Conservation (phyloP, 2,797 vertebrate genomes). For the Melanogrammus aeglefinus region DNA sequence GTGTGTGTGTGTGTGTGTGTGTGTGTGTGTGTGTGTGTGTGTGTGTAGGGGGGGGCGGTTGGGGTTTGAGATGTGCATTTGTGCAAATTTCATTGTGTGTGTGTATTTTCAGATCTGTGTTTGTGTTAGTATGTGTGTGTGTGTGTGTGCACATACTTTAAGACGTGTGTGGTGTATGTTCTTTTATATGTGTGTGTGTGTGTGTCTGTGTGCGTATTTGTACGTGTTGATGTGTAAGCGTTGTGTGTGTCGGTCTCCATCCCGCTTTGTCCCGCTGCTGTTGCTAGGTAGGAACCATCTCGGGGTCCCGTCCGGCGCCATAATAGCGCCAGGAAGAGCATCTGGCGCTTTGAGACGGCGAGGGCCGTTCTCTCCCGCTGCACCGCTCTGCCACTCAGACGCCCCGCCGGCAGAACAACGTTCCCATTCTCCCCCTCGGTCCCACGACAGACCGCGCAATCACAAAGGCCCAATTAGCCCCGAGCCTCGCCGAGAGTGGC, state of each 20-base stretch:
- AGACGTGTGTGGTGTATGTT: neutral
- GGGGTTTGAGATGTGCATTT: neutral
- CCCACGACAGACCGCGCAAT: conserved; percentile 79
- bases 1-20: too few relatives aligned
- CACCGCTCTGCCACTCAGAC: too few relatives aligned
- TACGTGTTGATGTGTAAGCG: neutral
- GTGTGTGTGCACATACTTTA: neutral
- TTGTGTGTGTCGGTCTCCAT: conserved; percentile 47
- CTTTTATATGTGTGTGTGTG: neutral
- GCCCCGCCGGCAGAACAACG: too few relatives aligned
- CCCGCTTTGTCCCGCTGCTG: conserved; percentile 73
- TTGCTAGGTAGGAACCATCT: conserved; percentile 73
- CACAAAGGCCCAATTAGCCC: conserved; percentile 81
- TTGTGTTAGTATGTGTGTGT: neutral
- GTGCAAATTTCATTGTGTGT: neutral
- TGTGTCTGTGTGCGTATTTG: neutral
- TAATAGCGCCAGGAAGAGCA: conserved; percentile 83
- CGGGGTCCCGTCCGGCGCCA: conserved; percentile 73
- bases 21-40: neutral
- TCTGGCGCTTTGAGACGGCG: conserved; percentile 77
- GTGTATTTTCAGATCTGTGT: neutral
- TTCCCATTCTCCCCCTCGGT: conserved; percentile 49
- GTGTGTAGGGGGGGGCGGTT: neutral
- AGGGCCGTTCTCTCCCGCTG: conserved; percentile 45
- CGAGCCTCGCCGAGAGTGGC: conserved; percentile 15